These are phyloP conservation scores for Limnephilus marmoratus DNA, from an alignment of 2,888 invertebrate genomes.

Conservation along the genomic window DNA sequence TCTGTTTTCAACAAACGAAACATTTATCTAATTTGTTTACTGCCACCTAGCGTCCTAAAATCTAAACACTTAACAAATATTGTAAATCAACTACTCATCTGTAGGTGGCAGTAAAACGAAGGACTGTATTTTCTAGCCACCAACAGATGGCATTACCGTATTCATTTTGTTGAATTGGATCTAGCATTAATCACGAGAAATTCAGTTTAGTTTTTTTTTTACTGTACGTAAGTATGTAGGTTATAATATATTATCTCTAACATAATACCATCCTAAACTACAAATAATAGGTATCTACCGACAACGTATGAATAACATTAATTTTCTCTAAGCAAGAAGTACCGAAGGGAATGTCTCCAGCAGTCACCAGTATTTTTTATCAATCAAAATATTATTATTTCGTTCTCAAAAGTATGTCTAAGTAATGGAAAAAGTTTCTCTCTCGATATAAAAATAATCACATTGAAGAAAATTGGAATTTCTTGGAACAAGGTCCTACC, in stretches of 20 bases:
- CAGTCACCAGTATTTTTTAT: constrained; percentile 23
- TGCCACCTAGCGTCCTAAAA: not conserved
- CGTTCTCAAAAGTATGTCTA: not conserved
- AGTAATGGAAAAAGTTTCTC: constrained; percentile 45
- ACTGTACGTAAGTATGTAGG: not conserved
- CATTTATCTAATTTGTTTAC: not conserved
- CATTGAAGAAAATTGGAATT: not conserved
- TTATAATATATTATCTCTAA: too few relatives aligned
- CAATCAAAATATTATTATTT: not conserved
- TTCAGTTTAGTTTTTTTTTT: not conserved
- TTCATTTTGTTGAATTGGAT: not conserved
- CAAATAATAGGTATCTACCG: not conserved
- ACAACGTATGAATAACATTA: not conserved
- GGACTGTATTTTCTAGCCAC: not conserved
- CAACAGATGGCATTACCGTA: not conserved
- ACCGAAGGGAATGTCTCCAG: not conserved
- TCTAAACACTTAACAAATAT: too few relatives aligned
- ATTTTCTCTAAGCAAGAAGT: not conserved
- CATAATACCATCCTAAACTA: too few relatives aligned
- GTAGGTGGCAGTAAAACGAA: not conserved
- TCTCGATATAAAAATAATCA: constrained; percentile 4
- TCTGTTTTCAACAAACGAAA: not conserved
- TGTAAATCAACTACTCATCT: not conserved
- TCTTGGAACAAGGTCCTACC: not conserved
- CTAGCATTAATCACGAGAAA: not conserved